Base-by-base conservation (phyloP, 2,888 invertebrate genomes). In the Netelia virgata region DNA sequence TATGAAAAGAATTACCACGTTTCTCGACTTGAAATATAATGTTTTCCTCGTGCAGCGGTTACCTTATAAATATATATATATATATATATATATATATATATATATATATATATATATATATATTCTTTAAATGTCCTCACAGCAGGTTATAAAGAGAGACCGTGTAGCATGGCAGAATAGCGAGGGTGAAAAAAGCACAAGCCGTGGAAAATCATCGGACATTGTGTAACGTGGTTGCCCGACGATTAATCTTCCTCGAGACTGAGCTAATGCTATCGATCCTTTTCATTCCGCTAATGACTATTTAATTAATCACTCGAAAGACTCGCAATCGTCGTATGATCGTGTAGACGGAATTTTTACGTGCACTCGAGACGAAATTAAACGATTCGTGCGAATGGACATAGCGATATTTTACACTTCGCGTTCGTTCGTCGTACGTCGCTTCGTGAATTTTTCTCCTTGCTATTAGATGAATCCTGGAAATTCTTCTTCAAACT, bases 301-400 rank as follows among this genome's bases (percentile, higher is more conserved):
- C 59, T 82, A 36, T 78, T 78, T 55, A 70, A 84, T 84, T 84
- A 82, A 84, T 82, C 75, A 70, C 64, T 82, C 47, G 70, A 43
- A 47, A 28, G 3, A 9, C 43, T 23, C 43, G 43, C n/a, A 64
- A 5, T 43, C 36, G n/a, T 66, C 18, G 14, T 66, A 57, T 55
- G 14, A 55, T 43, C 8, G 11, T 43, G 11, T 43, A 5, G 9
- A 43, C 3, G 11, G 43, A 47, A 61, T 23, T 61, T n/a, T 6
- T 59, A 59, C 20, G 20, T 11, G 1, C 8, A 28, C 36, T 64
- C 10, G 18, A 64, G 43, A 10, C 2, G 64, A 16, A 18, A 11
- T 47, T 10, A 47, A 47, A 11, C 47, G 47, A 47, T 11, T 11
- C 14, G 1, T 47, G 5, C 14, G 14, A 11, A 47, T 3, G 5